Conservation (phyloP, 2,113 vertebrate species). For the Danio rerio region GRCz12tu NC_133195.1:35888001-35888500, state of each 20-base stretch:
- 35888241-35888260: background rate
- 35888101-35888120: conserved; percentile 21
- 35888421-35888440: too few relatives aligned
- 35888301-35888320: background rate
- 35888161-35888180: conserved; percentile 6
- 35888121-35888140: conserved; percentile 15
- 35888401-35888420: background rate
- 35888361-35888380: background rate
- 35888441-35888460: too few relatives aligned
- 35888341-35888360: background rate
- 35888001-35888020: conserved; percentile 50
- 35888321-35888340: background rate
- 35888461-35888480: background rate
- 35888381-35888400: background rate
- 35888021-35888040: conserved; percentile 48
- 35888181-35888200: conserved; percentile 21
- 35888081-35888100: conserved; percentile 25
- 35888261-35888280: background rate
- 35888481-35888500: background rate
- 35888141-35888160: conserved; percentile 34
- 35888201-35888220: conserved; percentile 27
- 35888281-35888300: background rate
- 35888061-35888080: conserved; percentile 30
- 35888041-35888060: conserved; percentile 39
- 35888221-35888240: background rate